These are phyloP conservation scores for Oncopodura yosiiana DNA, from an alignment of 1,140 invertebrate genomes.

Conservation along the genomic window DNA sequence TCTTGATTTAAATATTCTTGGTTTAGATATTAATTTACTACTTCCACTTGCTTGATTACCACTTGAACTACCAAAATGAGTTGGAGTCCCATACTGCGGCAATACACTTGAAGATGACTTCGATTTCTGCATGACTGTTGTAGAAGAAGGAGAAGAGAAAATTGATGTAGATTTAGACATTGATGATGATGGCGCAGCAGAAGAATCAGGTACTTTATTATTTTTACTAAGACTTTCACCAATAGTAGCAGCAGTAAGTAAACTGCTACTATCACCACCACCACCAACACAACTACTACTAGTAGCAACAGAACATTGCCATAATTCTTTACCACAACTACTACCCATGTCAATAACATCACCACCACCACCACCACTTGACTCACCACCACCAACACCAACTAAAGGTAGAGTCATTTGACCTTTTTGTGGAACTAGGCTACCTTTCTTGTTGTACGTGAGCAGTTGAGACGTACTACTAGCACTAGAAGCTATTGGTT, in stretches of 20 bases:
- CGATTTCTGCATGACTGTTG: slow-evolving; percentile 70
- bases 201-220: too few species aligned
- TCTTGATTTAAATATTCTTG: slow-evolving; percentile 17
- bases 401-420: slow-evolving; percentile 7
- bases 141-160: slow-evolving; percentile 24
- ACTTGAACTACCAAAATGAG: slow-evolving; percentile 68
- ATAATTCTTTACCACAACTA: neutral
- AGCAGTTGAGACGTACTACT: neutral
- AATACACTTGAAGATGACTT: slow-evolving; percentile 75
- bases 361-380: neutral
- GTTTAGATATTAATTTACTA: slow-evolving; percentile 27
- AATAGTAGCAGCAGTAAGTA: too few species aligned
- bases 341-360: neutral
- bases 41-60: slow-evolving; percentile 53
- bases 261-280: neutral
- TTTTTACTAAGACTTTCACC: too few species aligned
- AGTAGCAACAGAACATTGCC: neutral
- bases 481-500: slow-evolving; percentile 2
- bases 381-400: neutral
- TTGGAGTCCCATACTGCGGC: slow-evolving; percentile 55
- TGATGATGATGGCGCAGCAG: too few species aligned
- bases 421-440: slow-evolving; percentile 2
- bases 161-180: too few species aligned
- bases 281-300: neutral
- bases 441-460: neutral